A percentile compares a stretch with the other conserved stretches of the same genome.
These are phyloP conservation scores for Rutpela maculata DNA, from an alignment of 2,888 invertebrate species.

Conservation along the genomic window DNA sequence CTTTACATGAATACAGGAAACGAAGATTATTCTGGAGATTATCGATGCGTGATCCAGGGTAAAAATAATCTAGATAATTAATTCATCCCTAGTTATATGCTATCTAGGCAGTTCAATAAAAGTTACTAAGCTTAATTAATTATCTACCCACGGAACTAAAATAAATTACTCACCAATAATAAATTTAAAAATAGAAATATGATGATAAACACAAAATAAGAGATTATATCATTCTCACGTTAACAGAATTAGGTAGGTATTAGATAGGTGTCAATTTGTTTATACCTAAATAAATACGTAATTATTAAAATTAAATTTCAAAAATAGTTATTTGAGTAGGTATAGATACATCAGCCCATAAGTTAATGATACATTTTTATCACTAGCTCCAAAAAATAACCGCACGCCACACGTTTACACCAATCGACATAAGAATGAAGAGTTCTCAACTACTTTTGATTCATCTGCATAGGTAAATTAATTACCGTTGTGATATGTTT, in stretches of 20 bases:
- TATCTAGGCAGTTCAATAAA: neutral
- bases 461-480: neutral
- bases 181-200: slow-evolving; percentile 12
- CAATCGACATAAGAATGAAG: neutral
- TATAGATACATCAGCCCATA: too few relatives aligned
- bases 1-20: neutral
- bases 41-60: neutral
- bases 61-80: slow-evolving; percentile 16
- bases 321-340: neutral
- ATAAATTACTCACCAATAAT: slow-evolving; percentile 7
- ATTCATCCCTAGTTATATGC: neutral
- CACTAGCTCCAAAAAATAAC: neutral
- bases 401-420: neutral
- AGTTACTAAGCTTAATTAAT: slow-evolving; percentile 10
- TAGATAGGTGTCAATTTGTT: too few relatives aligned
- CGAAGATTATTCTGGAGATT: neutral
- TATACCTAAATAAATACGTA: neutral
- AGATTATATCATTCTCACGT: neutral
- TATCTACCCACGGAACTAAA: neutral
- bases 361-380: neutral
- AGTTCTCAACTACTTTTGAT: neutral
- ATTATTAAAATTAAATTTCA: neutral
- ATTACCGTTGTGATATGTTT: neutral
- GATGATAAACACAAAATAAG: neutral
- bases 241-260: too few relatives aligned